Evolutionary conservation across 2,113 vertebrate genomes (phyloP), one percentile per base, ranked within the genome.

Genomic region (Rhizomys pruinosus): DNA sequence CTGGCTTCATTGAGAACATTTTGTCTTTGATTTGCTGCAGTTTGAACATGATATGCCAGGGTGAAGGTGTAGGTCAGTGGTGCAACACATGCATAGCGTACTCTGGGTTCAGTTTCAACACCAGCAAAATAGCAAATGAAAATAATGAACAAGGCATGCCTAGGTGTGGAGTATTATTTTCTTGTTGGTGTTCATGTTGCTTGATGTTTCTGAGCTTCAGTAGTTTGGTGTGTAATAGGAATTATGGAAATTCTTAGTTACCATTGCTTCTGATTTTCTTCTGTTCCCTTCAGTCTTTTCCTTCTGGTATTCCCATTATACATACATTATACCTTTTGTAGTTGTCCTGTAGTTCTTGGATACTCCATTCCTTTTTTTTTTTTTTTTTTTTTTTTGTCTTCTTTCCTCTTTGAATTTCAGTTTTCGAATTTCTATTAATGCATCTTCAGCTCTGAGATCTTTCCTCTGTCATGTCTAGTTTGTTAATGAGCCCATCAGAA

Each of bases 401-500:
- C 25, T 69, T 64, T 73, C 8, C n/a, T 44, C 57, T 94, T 79
- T 72, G 29, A 64, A 72, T 90, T 79, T 42, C 73, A 39, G 72
- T 71, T 85, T 79, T 20, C 57, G 66, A 90, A 86, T 94, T 86
- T 86, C 92, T 90, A 55, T 85, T 90, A 94, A 72, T 37, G 64
- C 78, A 94, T 72, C n/a, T 52, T 66, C 55, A 80, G 68, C 64
- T 66, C 59, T 44, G 81, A 79, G 44, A 64, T 57, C 74, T 80
- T 80, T 73, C 57, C n/a, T 90, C 74, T 87, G 57, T 19, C 57
- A 59, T 90, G 74, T 79, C 23, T 66, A 37, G 29, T 94, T 90
- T 90, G 81, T 57, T 94, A 90, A 90, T 86, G 66, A 90, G 88
- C 74, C 66, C 82, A 87, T 90, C 59, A 90, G 84, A 80, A 39